phyloP scores from a whole-genome alignment of 2,113 vertebrate genomes.

The Onychostoma macrolepis region DNA sequence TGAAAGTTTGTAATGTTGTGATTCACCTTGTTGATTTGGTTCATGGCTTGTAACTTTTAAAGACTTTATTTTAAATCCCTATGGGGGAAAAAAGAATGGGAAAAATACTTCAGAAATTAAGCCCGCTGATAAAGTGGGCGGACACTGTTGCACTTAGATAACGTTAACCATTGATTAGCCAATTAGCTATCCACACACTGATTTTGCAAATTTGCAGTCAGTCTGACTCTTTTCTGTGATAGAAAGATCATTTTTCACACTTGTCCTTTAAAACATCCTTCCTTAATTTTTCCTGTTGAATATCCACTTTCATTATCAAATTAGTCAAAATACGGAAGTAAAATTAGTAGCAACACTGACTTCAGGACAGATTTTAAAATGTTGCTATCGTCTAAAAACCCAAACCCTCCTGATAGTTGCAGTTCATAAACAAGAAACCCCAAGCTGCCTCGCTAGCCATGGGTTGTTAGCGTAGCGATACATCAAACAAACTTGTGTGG shows the following conservation, averaged over 20 bases:
- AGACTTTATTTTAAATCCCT: background rate
- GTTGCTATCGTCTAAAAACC: background rate
- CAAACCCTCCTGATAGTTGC: conserved; percentile 14
- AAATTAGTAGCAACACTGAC: background rate
- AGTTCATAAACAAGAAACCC: conserved; percentile 5
- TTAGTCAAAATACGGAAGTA: background rate
- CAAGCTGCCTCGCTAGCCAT: background rate
- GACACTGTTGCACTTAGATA: background rate
- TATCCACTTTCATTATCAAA: background rate
- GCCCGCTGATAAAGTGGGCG: background rate
- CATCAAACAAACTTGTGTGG: conserved; percentile 10
- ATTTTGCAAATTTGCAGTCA: background rate
- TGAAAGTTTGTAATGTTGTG: background rate
- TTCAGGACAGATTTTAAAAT: background rate
- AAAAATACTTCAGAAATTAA: background rate
- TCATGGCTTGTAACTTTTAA: background rate
- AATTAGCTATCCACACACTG: background rate
- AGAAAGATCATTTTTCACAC: background rate
- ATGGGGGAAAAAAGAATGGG: background rate
- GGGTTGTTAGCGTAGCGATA: background rate
- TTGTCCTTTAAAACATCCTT: background rate
- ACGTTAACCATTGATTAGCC: background rate
- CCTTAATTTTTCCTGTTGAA: background rate
- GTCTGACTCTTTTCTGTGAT: background rate
- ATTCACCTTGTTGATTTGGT: background rate